phyloP scores from a whole-genome alignment of 2,113 vertebrate species.

The Eudorcas thomsonii region DNA sequence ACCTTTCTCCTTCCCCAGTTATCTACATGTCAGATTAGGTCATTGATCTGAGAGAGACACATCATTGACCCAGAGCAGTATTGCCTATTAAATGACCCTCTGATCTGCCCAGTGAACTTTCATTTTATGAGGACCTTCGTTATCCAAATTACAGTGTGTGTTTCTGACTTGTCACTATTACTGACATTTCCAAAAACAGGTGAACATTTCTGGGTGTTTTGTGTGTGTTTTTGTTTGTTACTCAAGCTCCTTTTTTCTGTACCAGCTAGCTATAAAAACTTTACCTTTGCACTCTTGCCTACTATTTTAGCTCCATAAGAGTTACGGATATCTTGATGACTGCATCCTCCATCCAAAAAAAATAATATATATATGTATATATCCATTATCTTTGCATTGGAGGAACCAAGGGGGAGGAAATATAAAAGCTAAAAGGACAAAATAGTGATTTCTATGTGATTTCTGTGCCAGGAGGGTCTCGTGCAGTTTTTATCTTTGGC shows the following conservation, averaged over 20 bases:
- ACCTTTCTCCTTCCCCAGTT: not conserved
- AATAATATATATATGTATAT: not conserved
- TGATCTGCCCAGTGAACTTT: not conserved
- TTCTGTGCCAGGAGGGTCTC: not conserved
- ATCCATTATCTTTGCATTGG: not conserved
- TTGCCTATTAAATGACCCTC: not conserved
- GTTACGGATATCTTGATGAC: not conserved
- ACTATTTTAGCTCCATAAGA: not conserved
- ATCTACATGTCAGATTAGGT: not conserved
- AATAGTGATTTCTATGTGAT: not conserved
- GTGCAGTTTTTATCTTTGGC: not conserved
- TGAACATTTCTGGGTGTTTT: not conserved
- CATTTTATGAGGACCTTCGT: not conserved
- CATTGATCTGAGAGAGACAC: not conserved
- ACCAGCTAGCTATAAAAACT: not conserved
- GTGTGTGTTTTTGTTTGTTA: not conserved
- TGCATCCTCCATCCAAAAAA: not conserved
- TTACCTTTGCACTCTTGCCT: not conserved
- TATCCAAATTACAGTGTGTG: not conserved
- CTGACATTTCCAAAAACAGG: not conserved
- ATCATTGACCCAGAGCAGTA: not conserved
- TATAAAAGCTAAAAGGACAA: not conserved
- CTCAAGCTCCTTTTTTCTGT: not conserved
- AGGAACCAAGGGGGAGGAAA: not conserved
- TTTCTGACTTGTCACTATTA: not conserved